These are phyloP conservation scores for Enteromius viviparus DNA, from an alignment of 2,797 vertebrate genomes.

Conservation along the genomic window DNA sequence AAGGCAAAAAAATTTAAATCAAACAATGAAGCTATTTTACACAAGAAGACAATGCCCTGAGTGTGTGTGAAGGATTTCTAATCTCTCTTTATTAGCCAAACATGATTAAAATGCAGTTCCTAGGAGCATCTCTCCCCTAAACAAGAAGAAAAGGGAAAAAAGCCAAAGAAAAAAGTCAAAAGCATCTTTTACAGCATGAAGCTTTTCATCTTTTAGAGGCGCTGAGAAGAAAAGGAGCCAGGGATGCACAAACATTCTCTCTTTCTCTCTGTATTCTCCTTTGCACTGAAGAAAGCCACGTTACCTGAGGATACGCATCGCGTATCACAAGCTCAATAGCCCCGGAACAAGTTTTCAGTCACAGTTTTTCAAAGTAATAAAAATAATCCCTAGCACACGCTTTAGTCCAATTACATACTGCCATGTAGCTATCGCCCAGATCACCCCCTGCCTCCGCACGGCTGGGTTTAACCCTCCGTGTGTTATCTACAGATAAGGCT, in stretches of 20 bases:
- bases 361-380: constrained; percentile 72
- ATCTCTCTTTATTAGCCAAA: constrained; percentile 77
- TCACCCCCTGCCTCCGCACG: constrained; percentile 75
- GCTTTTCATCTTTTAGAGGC: constrained; percentile 78
- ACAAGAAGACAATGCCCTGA: constrained; percentile 71
- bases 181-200: constrained; percentile 73
- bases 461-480: constrained; percentile 77
- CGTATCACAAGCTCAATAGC: constrained; percentile 75
- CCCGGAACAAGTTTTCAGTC: constrained; percentile 77
- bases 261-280: constrained; percentile 60
- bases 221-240: constrained; percentile 73
- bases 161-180: constrained; percentile 73
- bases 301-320: constrained; percentile 75
- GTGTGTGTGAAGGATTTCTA: constrained; percentile 65
- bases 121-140: constrained; percentile 68
- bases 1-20: constrained; percentile 59
- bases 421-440: constrained; percentile 79
- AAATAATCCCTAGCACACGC: constrained; percentile 81
- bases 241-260: constrained; percentile 67
- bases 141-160: constrained; percentile 59
- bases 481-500: constrained; percentile 83
- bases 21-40: constrained; percentile 70
- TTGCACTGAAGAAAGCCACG: constrained; percentile 62
- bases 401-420: constrained; percentile 85
- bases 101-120: constrained; percentile 82